Evolutionary conservation across 64 coral and sea anemone genomes (phyloP).

Genomic region (Montipora capricornis): DNA sequence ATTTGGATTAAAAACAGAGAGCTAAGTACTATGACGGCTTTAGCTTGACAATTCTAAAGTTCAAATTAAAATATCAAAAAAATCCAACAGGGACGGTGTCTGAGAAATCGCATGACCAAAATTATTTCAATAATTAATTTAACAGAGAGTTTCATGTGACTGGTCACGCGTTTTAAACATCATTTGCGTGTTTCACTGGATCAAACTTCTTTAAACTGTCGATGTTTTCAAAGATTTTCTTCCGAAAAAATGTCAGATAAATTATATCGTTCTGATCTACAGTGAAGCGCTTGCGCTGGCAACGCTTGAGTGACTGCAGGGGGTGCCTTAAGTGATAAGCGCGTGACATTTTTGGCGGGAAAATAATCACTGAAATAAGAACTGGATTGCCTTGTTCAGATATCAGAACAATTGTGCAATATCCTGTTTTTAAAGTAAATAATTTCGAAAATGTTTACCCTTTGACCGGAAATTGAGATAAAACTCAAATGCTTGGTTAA

Average conservation of each 20-base stretch:
- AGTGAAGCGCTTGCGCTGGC: too few species aligned
- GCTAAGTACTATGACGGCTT: too few species aligned
- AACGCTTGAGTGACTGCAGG: neutral
- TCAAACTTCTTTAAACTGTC: neutral
- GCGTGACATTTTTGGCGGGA: neutral
- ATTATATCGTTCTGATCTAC: too few species aligned
- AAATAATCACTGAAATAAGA: neutral
- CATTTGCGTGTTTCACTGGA: too few species aligned
- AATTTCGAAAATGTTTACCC: slow-evolving; percentile 7
- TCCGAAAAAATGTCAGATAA: too few species aligned
- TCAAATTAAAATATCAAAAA: too few species aligned
- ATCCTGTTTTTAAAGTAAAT: neutral
- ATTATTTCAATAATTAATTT: neutral
- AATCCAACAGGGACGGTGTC: too few species aligned
- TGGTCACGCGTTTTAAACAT: neutral
- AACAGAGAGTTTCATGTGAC: neutral
- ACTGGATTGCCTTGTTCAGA: neutral
- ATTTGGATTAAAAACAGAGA: too few species aligned
- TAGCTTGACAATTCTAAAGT: too few species aligned
- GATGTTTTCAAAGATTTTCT: neutral
- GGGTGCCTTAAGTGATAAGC: neutral
- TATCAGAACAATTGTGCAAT: neutral
- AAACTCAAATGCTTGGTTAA: neutral
- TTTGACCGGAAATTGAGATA: neutral
- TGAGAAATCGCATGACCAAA: too few species aligned